These are phyloP conservation scores for Lacanobia wlatinum DNA, from an alignment of 2,888 invertebrate genomes.

Conservation along the genomic window DNA sequence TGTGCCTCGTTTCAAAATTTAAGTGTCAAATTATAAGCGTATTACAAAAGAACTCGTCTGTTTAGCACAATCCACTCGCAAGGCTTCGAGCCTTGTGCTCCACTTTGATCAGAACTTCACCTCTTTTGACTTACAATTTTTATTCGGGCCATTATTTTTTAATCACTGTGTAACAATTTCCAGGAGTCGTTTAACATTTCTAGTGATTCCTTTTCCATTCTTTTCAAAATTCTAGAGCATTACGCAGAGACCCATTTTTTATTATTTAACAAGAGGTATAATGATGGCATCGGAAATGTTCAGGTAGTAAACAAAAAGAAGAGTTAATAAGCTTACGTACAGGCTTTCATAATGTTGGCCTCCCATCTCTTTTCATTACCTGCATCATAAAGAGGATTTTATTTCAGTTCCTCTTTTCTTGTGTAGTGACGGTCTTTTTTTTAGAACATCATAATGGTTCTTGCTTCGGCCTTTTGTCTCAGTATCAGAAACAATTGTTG, in stretches of 20 bases:
- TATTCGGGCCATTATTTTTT: constrained; percentile 30
- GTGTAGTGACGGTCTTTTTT: constrained; percentile 77
- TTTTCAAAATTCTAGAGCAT: constrained; percentile 40
- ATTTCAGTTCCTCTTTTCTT: constrained; percentile 76
- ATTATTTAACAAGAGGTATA: constrained; percentile 65
- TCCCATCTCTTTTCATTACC: constrained; percentile 85
- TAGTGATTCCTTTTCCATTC: constrained; percentile 33
- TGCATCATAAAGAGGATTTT: constrained; percentile 78
- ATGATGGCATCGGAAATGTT: constrained; percentile 71
- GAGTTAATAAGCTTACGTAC: constrained; percentile 85
- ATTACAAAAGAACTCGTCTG: constrained; percentile 22
- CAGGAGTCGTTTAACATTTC: constrained; percentile 24
- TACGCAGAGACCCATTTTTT: constrained; percentile 64
- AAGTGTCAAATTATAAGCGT: constrained; percentile 36
- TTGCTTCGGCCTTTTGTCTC: constrained; percentile 75
- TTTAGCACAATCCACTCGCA: constrained; percentile 24
- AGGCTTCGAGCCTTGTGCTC: constrained; percentile 8
- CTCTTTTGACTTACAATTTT: constrained; percentile 36
- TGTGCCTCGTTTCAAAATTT: constrained; percentile 12
- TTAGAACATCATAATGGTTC: constrained; percentile 74
- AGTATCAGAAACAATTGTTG: constrained; percentile 68
- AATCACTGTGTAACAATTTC: constrained; percentile 32
- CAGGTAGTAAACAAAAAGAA: constrained; percentile 72
- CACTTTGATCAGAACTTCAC: constrained; percentile 42
- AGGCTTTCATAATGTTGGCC: constrained; percentile 79